Evolutionary conservation across 2,797 vertebrate species (phyloP).

Genomic region (Tragopan temminckii): DNA sequence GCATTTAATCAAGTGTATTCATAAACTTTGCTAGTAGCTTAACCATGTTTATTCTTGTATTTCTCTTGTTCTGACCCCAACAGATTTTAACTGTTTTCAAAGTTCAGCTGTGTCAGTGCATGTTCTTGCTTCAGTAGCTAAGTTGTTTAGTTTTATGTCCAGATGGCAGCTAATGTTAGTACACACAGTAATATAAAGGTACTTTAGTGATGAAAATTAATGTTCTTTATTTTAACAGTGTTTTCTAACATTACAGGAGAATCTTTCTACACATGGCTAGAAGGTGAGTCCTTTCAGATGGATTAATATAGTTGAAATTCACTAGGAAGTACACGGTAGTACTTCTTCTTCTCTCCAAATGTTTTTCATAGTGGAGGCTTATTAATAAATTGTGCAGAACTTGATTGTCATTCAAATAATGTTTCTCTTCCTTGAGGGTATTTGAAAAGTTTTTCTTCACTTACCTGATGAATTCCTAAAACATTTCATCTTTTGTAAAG

Average conservation of each 20-base stretch:
- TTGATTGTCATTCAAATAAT: not conserved
- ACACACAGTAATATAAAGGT: not conserved
- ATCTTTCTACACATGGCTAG: slow-evolving; percentile 94
- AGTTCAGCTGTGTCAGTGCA: not conserved
- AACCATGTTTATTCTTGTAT: not conserved
- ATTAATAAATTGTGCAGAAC: not conserved
- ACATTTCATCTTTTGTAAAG: not conserved
- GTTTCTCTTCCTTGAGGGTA: not conserved
- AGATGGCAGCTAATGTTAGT: not conserved
- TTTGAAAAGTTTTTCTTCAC: not conserved
- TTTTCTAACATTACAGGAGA: slow-evolving; percentile 84
- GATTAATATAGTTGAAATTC: not conserved
- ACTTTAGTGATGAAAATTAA: not conserved
- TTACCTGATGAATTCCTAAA: not conserved
- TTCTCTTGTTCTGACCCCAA: not conserved
- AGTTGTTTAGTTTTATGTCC: not conserved
- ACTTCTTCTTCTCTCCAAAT: not conserved
- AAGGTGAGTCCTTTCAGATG: slow-evolving; percentile 85
- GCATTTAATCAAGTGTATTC: not conserved
- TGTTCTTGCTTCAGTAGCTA: not conserved
- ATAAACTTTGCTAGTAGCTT: not conserved
- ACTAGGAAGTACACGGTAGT: not conserved
- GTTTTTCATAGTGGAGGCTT: not conserved
- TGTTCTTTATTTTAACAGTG: slow-evolving; percentile 45
- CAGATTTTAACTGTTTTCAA: not conserved